phyloP scores from a whole-genome alignment of 2,113 vertebrate genomes.

The Columbina picui region DNA sequence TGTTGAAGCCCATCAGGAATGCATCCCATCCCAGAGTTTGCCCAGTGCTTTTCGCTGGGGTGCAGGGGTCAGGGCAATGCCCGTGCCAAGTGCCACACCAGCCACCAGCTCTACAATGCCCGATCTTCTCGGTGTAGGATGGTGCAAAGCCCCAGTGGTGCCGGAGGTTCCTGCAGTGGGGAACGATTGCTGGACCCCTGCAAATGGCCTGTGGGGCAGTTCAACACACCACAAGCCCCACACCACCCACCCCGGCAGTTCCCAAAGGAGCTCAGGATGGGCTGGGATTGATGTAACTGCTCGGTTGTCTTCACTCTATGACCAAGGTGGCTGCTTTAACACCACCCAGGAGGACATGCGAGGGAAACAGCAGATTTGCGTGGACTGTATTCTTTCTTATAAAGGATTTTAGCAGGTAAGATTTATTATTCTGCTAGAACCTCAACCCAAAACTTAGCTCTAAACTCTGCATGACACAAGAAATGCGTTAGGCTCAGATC shows the following conservation, averaged over 20 bases:
- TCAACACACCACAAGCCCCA: not conserved
- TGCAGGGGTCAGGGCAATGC: not conserved
- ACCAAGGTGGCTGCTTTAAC: not conserved
- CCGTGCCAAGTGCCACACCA: rapidly evolving
- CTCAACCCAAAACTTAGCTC: not conserved
- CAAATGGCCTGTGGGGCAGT: not conserved
- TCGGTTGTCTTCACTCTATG: not conserved
- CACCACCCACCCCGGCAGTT: not conserved
- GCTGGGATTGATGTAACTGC: not conserved
- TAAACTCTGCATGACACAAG: not conserved
- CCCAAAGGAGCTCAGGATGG: not conserved
- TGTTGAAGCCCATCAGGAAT: not conserved
- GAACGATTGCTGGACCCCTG: not conserved
- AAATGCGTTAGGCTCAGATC: not conserved
- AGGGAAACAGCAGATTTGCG: not conserved
- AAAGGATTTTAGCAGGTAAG: not conserved
- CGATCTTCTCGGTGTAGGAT: not conserved
- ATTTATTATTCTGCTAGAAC: not conserved
- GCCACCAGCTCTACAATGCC: not conserved
- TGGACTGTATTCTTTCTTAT: not conserved
- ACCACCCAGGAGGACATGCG: not conserved
- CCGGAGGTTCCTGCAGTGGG: not conserved
- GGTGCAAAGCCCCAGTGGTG: not conserved
- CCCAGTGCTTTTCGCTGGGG: not conserved
- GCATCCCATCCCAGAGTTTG: rapidly evolving